Conservation (phyloP, 2,113 vertebrate species). For the Alouatta palliata region DNA sequence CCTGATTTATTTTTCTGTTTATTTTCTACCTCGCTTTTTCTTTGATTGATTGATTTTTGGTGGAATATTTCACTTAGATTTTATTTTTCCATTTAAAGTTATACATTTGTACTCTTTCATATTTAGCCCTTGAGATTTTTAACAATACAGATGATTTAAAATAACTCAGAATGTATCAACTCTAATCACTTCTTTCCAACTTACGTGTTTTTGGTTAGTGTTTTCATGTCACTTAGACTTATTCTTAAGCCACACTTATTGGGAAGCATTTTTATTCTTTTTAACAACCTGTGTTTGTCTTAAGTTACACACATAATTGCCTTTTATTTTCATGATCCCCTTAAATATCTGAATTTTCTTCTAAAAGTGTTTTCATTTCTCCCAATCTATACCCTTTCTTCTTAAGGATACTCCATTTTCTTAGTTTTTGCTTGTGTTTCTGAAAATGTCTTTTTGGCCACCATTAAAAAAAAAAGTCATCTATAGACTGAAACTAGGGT, state of each 20-base stretch:
- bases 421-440: background rate
- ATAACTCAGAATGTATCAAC: background rate
- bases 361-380: background rate
- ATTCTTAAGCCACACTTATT: background rate
- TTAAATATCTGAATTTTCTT: background rate
- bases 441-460: background rate
- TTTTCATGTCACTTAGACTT: background rate
- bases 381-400: background rate
- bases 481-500: background rate
- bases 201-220: background rate
- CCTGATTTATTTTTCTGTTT: background rate
- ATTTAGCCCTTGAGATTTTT: background rate
- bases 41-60: background rate
- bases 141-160: background rate
- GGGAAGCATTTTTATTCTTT: background rate
- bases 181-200: background rate
- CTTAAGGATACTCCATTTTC: background rate
- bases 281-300: background rate
- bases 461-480: background rate
- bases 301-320: background rate
- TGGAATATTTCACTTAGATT: background rate
- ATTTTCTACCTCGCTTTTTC: background rate
- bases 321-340: background rate
- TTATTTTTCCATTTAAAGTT: background rate
- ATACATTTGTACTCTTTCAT: background rate